Conservation (phyloP, 64 coral and sea anemone species). For the Montipora cactus region DNA sequence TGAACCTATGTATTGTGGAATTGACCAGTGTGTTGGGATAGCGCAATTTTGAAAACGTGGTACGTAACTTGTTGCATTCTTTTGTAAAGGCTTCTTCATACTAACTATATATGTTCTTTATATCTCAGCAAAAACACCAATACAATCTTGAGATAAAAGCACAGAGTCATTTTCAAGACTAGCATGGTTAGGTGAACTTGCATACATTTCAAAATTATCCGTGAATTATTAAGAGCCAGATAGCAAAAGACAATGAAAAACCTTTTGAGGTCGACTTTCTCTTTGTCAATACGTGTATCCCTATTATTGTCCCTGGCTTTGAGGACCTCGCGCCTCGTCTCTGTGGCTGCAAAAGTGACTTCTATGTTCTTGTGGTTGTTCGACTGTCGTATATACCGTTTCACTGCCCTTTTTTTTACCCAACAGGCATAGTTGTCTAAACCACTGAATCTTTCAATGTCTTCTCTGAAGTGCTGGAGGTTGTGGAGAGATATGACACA, state of each 20-base stretch:
- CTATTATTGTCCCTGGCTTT: neutral
- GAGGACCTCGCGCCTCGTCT: conserved; percentile 33
- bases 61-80: too few species aligned
- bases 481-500: conserved; percentile 54
- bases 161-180: too few species aligned
- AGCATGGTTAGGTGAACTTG: too few species aligned
- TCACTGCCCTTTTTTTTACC: conserved; percentile 63
- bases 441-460: conserved; percentile 64
- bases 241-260: neutral
- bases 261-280: conserved; percentile 12
- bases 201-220: too few species aligned
- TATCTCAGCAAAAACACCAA: too few species aligned
- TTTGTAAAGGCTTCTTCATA: too few species aligned
- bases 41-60: too few species aligned
- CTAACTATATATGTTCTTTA: too few species aligned
- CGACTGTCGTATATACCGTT: conserved; percentile 52
- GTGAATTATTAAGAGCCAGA: neutral
- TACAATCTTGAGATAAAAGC: too few species aligned
- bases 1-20: too few species aligned
- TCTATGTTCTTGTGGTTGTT: conserved; percentile 65
- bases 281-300: neutral
- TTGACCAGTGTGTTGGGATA: too few species aligned
- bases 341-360: conserved; percentile 39
- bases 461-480: conserved; percentile 56
- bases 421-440: conserved; percentile 68